Evolutionary conservation across 2,888 invertebrate species (phyloP).

Genomic region (Xylota sylvarum): DNA sequence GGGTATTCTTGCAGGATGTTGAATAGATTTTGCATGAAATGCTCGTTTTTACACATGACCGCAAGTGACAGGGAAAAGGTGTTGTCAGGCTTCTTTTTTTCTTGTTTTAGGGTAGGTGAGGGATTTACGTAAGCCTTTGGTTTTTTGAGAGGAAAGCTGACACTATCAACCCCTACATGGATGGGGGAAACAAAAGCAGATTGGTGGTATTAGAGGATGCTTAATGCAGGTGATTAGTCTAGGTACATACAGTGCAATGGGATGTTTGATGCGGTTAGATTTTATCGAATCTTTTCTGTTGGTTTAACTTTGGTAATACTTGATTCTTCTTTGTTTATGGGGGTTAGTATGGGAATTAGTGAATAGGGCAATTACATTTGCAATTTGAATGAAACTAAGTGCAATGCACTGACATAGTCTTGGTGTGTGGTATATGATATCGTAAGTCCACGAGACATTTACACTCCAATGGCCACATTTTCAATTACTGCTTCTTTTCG

Average conservation of each 20-base stretch:
- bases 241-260: not conserved
- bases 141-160: not conserved
- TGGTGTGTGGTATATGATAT: no score
- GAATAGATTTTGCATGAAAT: constrained; percentile 69
- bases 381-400: no score
- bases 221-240: constrained; percentile 15
- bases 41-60: constrained; percentile 75
- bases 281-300: not conserved
- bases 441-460: no score
- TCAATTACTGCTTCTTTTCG: no score
- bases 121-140: constrained; percentile 57
- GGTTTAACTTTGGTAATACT: not conserved
- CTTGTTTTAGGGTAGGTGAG: constrained; percentile 5
- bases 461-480: no score
- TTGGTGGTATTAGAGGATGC: not conserved
- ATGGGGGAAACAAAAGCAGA: not conserved
- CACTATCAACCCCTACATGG: not conserved
- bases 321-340: not conserved
- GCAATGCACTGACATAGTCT: no score
- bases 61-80: constrained; percentile 74
- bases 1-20: constrained; percentile 24
- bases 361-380: no score
- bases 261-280: not conserved
- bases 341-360: no score
- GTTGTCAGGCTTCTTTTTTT: constrained; percentile 55